Evolutionary conservation across 2,113 vertebrate species (phyloP), one percentile per base, ranked within the genome.

Genomic region (Coptodon rendalli): DNA sequence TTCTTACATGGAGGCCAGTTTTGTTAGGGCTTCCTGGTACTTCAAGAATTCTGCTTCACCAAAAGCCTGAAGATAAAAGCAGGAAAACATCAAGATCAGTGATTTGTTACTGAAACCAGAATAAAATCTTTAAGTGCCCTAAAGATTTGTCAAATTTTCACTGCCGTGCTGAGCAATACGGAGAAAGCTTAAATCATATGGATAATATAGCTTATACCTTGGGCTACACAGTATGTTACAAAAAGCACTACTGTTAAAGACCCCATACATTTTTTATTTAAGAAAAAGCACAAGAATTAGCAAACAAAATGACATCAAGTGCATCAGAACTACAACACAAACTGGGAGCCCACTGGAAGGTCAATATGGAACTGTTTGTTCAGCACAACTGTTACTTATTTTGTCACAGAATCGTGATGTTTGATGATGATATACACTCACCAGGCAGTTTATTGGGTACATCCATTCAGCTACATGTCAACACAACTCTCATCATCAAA

Each of bases 1-100:
- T 87, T 97, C 98, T 98, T 82, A 99, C 98, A 97, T 56, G 13
- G 96, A 94, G 9, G 98, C 97, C 88, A 99, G 95, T 89, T 99
- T 97, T 0, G 90, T 96, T 82, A 99, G 94, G 73, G 98, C 97
- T 16, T 98, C 97, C 91, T 97, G 97, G 84, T 98, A 99, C 90
- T 96, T 97, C 27, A 97, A 88, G 88, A 98, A 98, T 4, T 99
- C 98, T 0, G 83, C 91, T 83, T 97, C 97, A 45, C 98, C 97
- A 89, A 99, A 99, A 24, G 96, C 95, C 98, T 98, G 88, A 53
- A 81, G 38, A 86, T 43, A 89, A 80, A 88, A 87, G 66, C 19
- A 52, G 9, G 45, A 38, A 40, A 78, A 52, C 27, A 52, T n/a
- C 19, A 43, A 80, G n/a, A 84, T 76, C 29, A 54, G 54, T 50